phyloP scores from a whole-genome alignment of 2,797 vertebrate species.

The Ataeniobius toweri region DNA sequence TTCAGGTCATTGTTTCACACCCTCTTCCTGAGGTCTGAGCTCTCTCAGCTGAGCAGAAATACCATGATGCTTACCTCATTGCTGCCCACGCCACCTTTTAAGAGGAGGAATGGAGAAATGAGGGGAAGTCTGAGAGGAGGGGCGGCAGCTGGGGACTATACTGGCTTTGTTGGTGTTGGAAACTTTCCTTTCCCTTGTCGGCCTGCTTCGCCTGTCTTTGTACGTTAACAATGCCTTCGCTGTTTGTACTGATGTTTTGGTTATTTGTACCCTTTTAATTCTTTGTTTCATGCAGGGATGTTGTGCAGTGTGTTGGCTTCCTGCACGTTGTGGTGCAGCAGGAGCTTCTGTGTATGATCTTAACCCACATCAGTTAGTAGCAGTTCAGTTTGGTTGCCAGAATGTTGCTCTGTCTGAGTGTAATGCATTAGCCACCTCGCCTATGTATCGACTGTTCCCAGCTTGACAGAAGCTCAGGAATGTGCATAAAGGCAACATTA shows the following conservation, averaged over 20 bases:
- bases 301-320: background rate
- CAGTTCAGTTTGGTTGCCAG: constrained; percentile 20
- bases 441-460: constrained; percentile 50
- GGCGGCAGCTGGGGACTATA: constrained; percentile 54
- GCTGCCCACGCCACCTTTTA: constrained; percentile 60
- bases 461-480: constrained; percentile 60
- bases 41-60: constrained; percentile 70
- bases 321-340: constrained; percentile 26
- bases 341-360: constrained; percentile 27
- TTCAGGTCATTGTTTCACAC: constrained; percentile 33
- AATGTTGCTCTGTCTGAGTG: constrained; percentile 28
- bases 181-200: constrained; percentile 55
- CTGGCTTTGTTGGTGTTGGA: constrained; percentile 69
- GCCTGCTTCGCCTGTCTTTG: constrained; percentile 55
- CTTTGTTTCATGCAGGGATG: background rate
- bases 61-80: constrained; percentile 73
- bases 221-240: constrained; percentile 55
- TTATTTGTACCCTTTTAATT: constrained; percentile 16
- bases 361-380: constrained; percentile 45
- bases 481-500: constrained; percentile 69
- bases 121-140: constrained; percentile 40
- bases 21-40: constrained; percentile 43
- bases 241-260: constrained; percentile 45
- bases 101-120: constrained; percentile 48
- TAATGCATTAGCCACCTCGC: constrained; percentile 38